A percentile compares a stretch with the other conserved stretches of the same genome.
These are phyloP conservation scores for Styela clava DNA, from an alignment of 23 tunicate genomes.

Conservation along the genomic window DNA sequence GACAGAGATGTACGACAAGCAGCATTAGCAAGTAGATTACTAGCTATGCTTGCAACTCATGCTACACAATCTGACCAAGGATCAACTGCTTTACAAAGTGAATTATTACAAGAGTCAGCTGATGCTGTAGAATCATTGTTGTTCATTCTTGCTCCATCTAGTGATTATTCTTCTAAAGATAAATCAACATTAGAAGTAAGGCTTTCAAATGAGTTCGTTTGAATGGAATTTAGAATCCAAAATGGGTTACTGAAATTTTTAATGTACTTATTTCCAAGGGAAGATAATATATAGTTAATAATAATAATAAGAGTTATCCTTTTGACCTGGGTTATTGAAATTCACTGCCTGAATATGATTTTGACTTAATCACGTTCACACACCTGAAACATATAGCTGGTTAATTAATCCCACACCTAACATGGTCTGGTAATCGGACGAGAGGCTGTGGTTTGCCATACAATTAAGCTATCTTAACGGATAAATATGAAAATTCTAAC, in stretches of 20 bases:
- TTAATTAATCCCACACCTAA: too few species aligned
- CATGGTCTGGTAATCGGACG: too few species aligned
- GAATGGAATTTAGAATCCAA: background rate
- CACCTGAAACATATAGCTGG: too few species aligned
- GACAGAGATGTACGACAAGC: slow-evolving; percentile 65
- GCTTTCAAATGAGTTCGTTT: too few species aligned
- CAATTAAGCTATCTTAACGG: too few species aligned
- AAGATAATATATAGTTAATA: background rate
- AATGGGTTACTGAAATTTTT: background rate
- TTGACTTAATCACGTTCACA: too few species aligned
- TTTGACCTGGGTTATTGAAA: too few species aligned
- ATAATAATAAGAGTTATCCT: too few species aligned
- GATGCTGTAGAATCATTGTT: slow-evolving; percentile 63
- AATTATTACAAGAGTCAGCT: slow-evolving; percentile 39
- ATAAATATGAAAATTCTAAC: too few species aligned
- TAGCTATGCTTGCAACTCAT: slow-evolving; percentile 29
- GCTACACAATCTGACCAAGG: slow-evolving; percentile 18
- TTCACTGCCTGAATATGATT: too few species aligned
- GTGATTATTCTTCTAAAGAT: slow-evolving; percentile 45
- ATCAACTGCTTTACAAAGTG: background rate
- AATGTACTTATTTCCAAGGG: background rate
- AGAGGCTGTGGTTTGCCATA: too few species aligned
- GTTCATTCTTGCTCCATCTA: slow-evolving; percentile 44
- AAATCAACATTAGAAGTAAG: slow-evolving; percentile 51
- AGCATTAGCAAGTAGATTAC: slow-evolving; percentile 62